Conservation (phyloP, 2,797 vertebrate genomes). For the Mycteria americana region DNA sequence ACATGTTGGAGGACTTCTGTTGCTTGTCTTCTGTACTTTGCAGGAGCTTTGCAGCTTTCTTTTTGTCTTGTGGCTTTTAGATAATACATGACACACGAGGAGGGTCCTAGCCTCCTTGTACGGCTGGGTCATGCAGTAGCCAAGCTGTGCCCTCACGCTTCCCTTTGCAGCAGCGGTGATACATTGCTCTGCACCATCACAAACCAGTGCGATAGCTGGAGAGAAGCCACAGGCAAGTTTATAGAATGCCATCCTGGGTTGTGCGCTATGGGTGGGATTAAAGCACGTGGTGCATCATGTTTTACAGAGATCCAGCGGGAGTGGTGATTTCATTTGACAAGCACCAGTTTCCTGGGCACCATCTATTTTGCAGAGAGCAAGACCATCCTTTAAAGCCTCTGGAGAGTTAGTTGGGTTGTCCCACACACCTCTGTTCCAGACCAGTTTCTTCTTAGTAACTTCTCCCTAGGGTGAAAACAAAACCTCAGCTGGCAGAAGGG, state of each 20-base stretch:
- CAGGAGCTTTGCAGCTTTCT: neutral
- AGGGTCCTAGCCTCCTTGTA: neutral
- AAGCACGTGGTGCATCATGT: no score
- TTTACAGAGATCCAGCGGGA: neutral
- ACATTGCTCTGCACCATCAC: neutral
- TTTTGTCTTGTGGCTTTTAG: neutral
- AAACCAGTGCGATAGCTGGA: accelerated
- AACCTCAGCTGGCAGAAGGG: neutral
- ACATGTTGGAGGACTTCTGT: no score
- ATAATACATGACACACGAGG: neutral
- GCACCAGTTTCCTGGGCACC: neutral
- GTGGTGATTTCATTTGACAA: neutral
- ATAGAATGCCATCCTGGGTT: neutral
- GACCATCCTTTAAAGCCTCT: neutral
- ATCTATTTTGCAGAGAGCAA: neutral
- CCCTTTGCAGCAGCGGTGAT: neutral
- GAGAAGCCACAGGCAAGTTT: neutral
- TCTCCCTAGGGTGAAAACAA: neutral
- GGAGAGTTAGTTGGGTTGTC: neutral
- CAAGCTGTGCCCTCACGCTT: neutral
- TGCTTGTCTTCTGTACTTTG: neutral
- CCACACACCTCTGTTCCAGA: neutral
- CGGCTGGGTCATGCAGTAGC: neutral
- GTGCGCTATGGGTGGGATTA: neutral
- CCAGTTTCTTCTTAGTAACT: neutral